Conservation (phyloP, 2,797 vertebrate species). For the Sciaenops ocellatus region DNA sequence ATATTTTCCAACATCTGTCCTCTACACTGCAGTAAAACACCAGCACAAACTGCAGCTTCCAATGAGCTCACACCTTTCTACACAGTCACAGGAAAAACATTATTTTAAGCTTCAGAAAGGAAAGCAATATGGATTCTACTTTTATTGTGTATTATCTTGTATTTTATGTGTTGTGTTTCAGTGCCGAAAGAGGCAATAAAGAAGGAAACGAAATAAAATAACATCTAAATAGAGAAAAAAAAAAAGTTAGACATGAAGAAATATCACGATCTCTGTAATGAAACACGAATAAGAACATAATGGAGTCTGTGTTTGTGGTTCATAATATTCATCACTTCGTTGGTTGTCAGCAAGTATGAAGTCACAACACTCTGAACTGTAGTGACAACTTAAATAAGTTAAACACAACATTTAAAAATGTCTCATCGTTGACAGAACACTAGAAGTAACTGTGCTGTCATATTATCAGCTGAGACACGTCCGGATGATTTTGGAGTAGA, state of each 20-base stretch:
- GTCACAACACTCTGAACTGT: no score
- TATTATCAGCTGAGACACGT: not conserved
- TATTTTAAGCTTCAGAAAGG: not conserved
- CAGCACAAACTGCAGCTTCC: not conserved
- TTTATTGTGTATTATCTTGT: not conserved
- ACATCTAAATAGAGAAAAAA: not conserved
- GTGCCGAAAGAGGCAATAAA: not conserved
- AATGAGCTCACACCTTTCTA: not conserved
- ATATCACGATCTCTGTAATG: no score
- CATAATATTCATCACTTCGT: no score
- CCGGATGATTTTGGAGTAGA: not conserved
- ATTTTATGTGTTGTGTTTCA: not conserved
- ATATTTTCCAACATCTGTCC: not conserved
- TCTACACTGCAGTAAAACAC: not conserved
- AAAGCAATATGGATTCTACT: not conserved
- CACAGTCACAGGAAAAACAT: not conserved
- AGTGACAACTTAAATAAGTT: not conserved
- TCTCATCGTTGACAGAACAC: not conserved
- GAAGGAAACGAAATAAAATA: not conserved
- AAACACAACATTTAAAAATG: no score
- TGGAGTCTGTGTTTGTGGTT: no score
- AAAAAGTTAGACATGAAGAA: no score
- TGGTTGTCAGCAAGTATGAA: no score
- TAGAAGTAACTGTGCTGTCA: not conserved
- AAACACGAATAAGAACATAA: no score